A percentile compares a stretch with the other conserved stretches of the same genome.
Conservation (phyloP, 2,888 invertebrate species). For the Drosophila kambysellisi region DNA sequence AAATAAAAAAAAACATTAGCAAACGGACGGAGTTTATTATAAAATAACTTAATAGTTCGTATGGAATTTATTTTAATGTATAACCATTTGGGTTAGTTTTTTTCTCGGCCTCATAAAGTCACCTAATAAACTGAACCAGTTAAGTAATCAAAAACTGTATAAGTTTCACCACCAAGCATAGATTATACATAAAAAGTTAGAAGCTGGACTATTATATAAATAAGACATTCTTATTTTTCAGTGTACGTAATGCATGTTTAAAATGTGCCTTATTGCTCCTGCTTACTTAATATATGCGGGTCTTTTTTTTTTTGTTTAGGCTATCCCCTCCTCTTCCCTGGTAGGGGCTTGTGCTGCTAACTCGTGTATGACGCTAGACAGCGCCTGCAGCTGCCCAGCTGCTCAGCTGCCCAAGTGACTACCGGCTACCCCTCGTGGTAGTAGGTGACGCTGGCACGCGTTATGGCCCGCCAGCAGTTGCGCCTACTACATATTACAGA, state of each 20-base stretch:
- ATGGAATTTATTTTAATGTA: neutral
- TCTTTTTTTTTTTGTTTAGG: conserved; percentile 13
- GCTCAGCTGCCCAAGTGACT: conserved; percentile 22
- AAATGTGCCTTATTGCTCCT: conserved; percentile 65
- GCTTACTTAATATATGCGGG: conserved; percentile 57
- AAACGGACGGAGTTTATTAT: neutral
- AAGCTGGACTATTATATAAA: neutral
- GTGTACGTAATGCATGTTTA: conserved; percentile 27
- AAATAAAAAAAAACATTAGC: neutral
- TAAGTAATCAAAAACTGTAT: neutral
- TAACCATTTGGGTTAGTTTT: neutral
- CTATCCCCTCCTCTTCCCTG: too few species aligned
- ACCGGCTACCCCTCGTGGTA: conserved; percentile 22
- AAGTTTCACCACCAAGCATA: neutral
- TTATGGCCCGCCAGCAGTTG: conserved; percentile 34
- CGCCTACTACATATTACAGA: conserved; percentile 9
- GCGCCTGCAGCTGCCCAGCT: conserved; percentile 75
- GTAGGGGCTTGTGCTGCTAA: conserved; percentile 54
- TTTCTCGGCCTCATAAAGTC: neutral
- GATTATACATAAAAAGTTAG: neutral
- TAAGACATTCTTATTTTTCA: conserved; percentile 13
- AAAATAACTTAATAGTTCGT: neutral
- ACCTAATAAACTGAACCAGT: neutral
- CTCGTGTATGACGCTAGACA: conserved; percentile 73
- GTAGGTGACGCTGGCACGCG: conserved; percentile 73